A percentile compares a stretch with the other conserved stretches of the same genome.
Evolutionary conservation across 2,888 invertebrate genomes (phyloP).

Genomic region (Tenthredo livida): DNA sequence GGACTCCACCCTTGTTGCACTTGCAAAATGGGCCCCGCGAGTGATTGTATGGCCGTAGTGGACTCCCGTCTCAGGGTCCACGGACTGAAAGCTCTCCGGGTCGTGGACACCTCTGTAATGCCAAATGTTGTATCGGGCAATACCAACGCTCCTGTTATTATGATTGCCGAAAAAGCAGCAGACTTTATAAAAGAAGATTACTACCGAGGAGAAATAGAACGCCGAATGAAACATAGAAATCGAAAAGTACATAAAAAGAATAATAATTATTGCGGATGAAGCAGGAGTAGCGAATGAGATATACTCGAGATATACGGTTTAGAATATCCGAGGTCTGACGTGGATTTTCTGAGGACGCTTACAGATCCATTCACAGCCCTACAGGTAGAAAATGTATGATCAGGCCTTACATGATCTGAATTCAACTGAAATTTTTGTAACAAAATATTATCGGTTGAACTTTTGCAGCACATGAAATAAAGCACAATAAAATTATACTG

Average conservation of each 20-base stretch:
- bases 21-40: constrained; percentile 88
- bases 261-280: background rate
- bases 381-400: background rate
- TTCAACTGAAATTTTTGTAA: background rate
- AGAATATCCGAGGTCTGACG: background rate
- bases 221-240: background rate
- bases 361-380: background rate
- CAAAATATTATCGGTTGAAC: background rate
- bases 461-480: background rate
- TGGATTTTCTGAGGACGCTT: background rate
- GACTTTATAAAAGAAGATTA: constrained; percentile 89
- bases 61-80: constrained; percentile 85
- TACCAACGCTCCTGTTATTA: constrained; percentile 90
- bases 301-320: background rate
- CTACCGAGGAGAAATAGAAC: background rate
- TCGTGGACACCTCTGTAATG: constrained; percentile 92
- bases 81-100: constrained; percentile 83
- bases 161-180: constrained; percentile 91
- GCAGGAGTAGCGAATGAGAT: background rate
- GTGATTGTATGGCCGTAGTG: constrained; percentile 84
- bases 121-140: constrained; percentile 89
- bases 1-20: constrained; percentile 92
- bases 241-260: background rate
- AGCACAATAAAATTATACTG: too few species aligned
- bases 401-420: background rate